Percentiles rank a stretch among this genome's conserved stretches.
Conservation (phyloP, 2,888 invertebrate genomes). For the Drosophila basisetae region DNA sequence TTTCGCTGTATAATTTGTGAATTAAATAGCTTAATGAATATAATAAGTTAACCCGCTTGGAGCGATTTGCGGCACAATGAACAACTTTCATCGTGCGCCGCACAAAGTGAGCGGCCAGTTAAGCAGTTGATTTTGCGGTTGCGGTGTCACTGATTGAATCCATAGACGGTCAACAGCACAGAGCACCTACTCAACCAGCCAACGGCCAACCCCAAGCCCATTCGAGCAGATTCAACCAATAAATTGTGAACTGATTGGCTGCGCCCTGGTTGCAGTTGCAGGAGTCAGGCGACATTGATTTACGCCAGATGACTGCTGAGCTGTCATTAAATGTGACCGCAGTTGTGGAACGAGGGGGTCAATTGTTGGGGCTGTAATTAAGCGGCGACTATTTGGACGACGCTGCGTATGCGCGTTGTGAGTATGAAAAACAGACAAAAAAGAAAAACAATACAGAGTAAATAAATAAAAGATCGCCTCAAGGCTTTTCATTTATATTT, state of each 20-base stretch:
- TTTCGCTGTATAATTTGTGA: not conserved
- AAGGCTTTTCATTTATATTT: constrained; percentile 42
- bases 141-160: constrained; percentile 70
- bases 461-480: constrained; percentile 26
- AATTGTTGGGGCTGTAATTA: constrained; percentile 54
- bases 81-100: constrained; percentile 35
- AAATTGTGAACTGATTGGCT: constrained; percentile 53
- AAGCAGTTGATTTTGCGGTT: constrained; percentile 72
- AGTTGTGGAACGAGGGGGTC: constrained; percentile 56
- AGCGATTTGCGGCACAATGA: constrained; percentile 17
- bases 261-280: constrained; percentile 43
- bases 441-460: constrained; percentile 1
- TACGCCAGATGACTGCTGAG: constrained; percentile 45
- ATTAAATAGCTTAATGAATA: not conserved
- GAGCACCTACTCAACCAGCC: constrained; percentile 5
- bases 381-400: constrained; percentile 49
- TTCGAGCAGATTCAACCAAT: constrained; percentile 33
- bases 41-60: constrained; percentile 7
- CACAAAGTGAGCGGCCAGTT: constrained; percentile 45
- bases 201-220: not conserved
- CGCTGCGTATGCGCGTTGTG: constrained; percentile 51
- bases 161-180: constrained; percentile 33
- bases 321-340: constrained; percentile 70
- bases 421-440: not conserved
- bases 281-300: constrained; percentile 45